Evolutionary conservation across 2,113 vertebrate species (phyloP), one percentile per base, ranked within the genome.

Genomic region (Grammomys surdaster): DNA sequence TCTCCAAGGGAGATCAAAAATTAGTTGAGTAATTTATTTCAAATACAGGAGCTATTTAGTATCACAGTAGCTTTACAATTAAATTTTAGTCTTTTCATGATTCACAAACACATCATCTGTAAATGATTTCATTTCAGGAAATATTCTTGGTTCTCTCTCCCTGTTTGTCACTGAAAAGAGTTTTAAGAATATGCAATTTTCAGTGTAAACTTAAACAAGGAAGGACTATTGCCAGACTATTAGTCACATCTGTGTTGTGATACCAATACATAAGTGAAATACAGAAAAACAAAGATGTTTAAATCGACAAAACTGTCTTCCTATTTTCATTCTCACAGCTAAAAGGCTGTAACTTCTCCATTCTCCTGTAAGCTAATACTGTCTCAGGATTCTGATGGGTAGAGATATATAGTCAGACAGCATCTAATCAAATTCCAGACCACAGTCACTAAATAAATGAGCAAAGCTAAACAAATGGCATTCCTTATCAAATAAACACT

Each of bases 401-500:
- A 89, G 46, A 80, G 54, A 90, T 46, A 70, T 63, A 93, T 10
- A 91, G 80, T n/a, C 88, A 96, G 46, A 94, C 0, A 89, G 77
- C 36, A 89, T 70, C 94, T 97, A 96, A 97, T 97, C 96, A 95
- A 98, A 97, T 97, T 96, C 51, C 17, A 96, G 76, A 92, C 87
- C 91, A 96, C 22, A 73, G 93, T 90, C 76, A 94, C 75, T 67
- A 65, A 96, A 96, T 93, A 96, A 97, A 96, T 89, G 89, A 97
- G 58, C n/a, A 85, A 96, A 95, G 51, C 73, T 95, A 97, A 97
- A 96, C 43, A 97, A 97, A 94, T 93, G 88, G 58, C 58, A 94
- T 95, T 93, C 60, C 85, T 97, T 97, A 95, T 97, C 93, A 97
- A 97, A 97, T 92, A 97, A 97, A 98, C 95, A 97, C 84, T 95